These are phyloP conservation scores for Kryptopterus vitreolus DNA, from an alignment of 2,797 vertebrate species.

Conservation along the genomic window DNA sequence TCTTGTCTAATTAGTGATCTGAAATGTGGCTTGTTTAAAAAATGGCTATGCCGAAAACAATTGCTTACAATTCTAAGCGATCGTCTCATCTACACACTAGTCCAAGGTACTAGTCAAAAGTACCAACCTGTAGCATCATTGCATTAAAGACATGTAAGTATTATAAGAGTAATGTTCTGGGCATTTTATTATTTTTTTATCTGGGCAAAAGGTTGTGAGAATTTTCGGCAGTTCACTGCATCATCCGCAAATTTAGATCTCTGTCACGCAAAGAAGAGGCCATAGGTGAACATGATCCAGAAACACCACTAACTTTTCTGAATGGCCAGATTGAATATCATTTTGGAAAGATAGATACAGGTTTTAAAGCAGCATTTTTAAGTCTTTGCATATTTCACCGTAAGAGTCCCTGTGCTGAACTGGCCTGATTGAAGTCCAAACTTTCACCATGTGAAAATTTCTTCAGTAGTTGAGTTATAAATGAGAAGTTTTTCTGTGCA, in stretches of 20 bases:
- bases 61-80: not conserved
- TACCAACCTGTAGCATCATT: not conserved
- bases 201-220: not conserved
- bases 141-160: not conserved
- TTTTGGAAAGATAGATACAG: not conserved
- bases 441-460: no score
- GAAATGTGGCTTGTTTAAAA: not conserved
- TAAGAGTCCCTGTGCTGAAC: no score
- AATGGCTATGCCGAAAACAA: not conserved
- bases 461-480: not conserved
- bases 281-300: no score
- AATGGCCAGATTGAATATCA: no score
- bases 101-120: not conserved
- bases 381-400: no score
- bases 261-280: no score
- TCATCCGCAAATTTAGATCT: no score
- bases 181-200: slow-evolving; percentile 1
- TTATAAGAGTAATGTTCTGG: not conserved
- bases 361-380: no score
- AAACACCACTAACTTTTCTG: no score
- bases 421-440: no score
- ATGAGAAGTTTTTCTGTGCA: not conserved
- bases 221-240: not conserved
- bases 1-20: not conserved
- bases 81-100: not conserved